phyloP scores from a whole-genome alignment of 2,113 vertebrate species.

The Morone saxatilis region DNA sequence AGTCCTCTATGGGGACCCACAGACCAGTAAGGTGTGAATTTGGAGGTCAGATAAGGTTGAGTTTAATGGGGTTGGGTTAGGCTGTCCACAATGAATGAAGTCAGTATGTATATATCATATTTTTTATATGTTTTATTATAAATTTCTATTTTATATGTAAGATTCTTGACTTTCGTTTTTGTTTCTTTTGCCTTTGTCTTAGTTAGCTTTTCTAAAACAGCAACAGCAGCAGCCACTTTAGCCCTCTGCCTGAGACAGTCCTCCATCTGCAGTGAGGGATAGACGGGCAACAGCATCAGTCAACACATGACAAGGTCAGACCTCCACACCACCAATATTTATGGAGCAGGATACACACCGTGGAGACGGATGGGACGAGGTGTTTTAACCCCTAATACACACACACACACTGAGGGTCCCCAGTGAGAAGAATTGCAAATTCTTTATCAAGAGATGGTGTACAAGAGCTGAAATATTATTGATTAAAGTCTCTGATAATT shows the following conservation, averaged over 20 bases:
- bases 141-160: too few relatives aligned
- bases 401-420: not conserved
- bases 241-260: not conserved
- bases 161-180: too few relatives aligned
- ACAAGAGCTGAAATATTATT: not conserved
- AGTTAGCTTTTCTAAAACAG: too few relatives aligned
- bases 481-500: not conserved
- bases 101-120: too few relatives aligned
- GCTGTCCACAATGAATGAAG: too few relatives aligned
- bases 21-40: too few relatives aligned
- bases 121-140: too few relatives aligned
- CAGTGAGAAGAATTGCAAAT: not conserved
- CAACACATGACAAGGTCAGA: constrained; percentile 74
- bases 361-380: constrained; percentile 45
- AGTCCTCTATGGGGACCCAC: too few relatives aligned
- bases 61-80: too few relatives aligned
- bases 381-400: not conserved
- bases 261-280: constrained; percentile 50
- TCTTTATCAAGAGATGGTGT: not conserved
- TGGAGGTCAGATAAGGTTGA: too few relatives aligned
- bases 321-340: constrained; percentile 69
- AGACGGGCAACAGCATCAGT: constrained; percentile 56
- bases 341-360: constrained; percentile 59
- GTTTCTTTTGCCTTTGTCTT: too few relatives aligned
- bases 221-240: too few relatives aligned